A percentile compares a stretch with the other conserved stretches of the same genome.
Conservation (phyloP, 2,888 invertebrate species). For the Eupithecia vulgata region DNA sequence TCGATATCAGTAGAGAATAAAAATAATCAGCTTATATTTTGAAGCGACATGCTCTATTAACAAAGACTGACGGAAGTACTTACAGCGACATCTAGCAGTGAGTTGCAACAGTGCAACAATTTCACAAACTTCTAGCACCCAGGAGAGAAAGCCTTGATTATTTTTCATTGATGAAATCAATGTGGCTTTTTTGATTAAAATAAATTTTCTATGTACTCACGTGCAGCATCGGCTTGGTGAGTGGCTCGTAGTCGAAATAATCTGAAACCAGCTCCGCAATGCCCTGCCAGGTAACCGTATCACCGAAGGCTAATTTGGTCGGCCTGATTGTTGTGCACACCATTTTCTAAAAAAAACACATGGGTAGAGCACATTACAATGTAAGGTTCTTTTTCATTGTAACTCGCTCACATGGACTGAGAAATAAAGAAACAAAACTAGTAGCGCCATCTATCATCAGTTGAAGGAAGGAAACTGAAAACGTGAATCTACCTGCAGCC, state of each 20-base stretch:
- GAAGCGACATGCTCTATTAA: too few species aligned
- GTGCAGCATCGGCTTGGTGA: constrained; percentile 86
- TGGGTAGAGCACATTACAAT: background rate
- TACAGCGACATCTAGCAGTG: constrained; percentile 54
- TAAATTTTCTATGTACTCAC: constrained; percentile 82
- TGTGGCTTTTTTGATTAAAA: background rate
- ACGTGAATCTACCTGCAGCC: constrained; percentile 85
- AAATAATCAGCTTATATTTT: too few species aligned
- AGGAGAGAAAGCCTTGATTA: background rate
- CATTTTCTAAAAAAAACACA: constrained; percentile 88
- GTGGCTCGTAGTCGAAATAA: constrained; percentile 89
- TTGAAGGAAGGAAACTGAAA: background rate
- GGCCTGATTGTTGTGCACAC: constrained; percentile 93
- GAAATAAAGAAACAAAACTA: background rate
- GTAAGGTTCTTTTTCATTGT: background rate
- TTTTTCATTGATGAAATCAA: background rate
- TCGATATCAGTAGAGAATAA: too few species aligned
- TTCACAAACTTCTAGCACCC: background rate
- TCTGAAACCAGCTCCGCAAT: constrained; percentile 90
- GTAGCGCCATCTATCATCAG: constrained; percentile 44
- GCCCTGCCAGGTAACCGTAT: constrained; percentile 88
- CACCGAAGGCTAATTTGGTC: constrained; percentile 88
- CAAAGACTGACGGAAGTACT: constrained; percentile 11
- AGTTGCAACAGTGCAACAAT: constrained; percentile 24
- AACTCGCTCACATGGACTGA: background rate